A percentile compares a stretch with the other conserved stretches of the same genome.
These are phyloP conservation scores for Diglossa brunneiventris DNA, from an alignment of 2,113 vertebrate species.

Conservation along the genomic window DNA sequence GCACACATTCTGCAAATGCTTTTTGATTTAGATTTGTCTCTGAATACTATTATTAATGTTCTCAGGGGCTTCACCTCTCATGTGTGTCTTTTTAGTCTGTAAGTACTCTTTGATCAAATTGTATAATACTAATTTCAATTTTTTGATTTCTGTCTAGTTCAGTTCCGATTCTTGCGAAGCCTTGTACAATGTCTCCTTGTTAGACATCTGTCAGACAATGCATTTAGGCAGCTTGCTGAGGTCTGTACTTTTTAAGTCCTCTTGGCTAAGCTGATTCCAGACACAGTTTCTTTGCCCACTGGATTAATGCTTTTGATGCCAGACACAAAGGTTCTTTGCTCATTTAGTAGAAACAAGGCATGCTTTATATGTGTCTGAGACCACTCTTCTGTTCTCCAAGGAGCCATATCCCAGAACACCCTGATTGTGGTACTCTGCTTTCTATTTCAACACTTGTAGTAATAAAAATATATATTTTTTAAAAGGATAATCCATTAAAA, in stretches of 20 bases:
- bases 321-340: neutral
- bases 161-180: neutral
- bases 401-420: neutral
- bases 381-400: neutral
- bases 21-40: neutral
- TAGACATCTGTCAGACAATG: neutral
- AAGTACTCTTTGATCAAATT: neutral
- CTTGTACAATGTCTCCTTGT: neutral
- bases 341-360: neutral
- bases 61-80: accelerated
- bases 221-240: neutral
- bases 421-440: neutral
- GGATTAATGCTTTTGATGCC: neutral
- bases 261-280: neutral
- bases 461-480: neutral
- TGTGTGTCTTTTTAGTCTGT: neutral
- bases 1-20: neutral
- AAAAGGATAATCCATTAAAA: neutral
- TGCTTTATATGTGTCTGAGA: neutral
- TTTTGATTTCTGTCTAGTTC: neutral
- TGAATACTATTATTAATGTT: neutral
- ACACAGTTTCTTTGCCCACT: neutral
- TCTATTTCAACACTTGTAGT: neutral
- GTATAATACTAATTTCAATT: neutral
- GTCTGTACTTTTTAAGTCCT: neutral